Conservation (phyloP, 92 coral and sea anemone genomes). For the Porites rus region DNA sequence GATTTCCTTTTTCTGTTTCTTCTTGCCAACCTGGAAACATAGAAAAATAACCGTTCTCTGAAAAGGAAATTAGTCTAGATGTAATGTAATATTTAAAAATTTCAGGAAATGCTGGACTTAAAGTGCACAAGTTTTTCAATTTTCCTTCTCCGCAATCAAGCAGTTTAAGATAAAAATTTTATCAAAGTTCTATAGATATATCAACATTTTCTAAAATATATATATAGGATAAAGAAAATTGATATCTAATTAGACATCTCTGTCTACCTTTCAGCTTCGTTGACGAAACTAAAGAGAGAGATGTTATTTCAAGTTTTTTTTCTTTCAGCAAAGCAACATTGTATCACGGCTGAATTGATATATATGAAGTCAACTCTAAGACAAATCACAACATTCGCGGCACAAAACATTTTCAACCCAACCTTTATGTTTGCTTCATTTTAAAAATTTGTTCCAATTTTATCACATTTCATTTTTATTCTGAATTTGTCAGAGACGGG, state of each 20-base stretch:
- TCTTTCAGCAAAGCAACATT: no score
- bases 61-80: no score
- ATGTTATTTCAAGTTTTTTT: not conserved
- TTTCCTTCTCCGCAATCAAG: not conserved
- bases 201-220: no score
- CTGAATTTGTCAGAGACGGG: not conserved
- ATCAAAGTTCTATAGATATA: no score
- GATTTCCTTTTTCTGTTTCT: slow-evolving; percentile 3
- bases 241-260: not conserved
- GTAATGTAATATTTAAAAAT: no score
- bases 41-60: not conserved
- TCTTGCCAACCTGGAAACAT: not conserved
- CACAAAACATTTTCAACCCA: no score
- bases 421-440: not conserved
- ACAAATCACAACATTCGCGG: no score
- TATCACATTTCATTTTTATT: not conserved
- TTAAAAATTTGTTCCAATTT: not conserved
- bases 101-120: no score
- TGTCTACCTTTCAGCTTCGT: not conserved
- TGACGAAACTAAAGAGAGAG: not conserved
- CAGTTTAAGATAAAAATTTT: no score
- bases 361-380: no score
- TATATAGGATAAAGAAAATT: no score
- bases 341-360: no score
- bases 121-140: not conserved